Evolutionary conservation across 2,888 invertebrate species (phyloP), one percentile per base, ranked within the genome.

Genomic region (Hyposoter didymator): DNA sequence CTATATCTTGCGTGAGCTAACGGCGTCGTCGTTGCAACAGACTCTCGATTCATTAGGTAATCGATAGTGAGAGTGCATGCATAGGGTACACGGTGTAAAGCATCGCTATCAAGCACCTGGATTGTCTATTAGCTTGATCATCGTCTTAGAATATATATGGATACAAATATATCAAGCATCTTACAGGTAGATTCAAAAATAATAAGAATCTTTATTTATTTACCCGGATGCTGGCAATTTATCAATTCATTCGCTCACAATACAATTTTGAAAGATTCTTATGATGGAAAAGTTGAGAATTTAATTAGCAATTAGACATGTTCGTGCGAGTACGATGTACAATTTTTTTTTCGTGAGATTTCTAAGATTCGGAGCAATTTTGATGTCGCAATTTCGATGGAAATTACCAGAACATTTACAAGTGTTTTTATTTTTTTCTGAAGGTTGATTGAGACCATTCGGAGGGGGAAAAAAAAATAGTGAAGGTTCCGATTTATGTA

Each of bases 51-150:
- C 84, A 84, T 84, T 78, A 78, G 76, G 84, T 84, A 49, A 84
- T 73, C 84, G 84, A 78, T 84, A 67, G 81, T 74, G 81, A 78
- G 84, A 78, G 73, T 84, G 81, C 73, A 81, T 81, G 81, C 39
- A 81, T 78, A 73, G 76, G 78, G 73, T 81, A 84, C 73, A 78
- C 67, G 84, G 59, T 78, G 81, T 78, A 74, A 81, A 81, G 73
- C 81, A 72, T 81, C 72, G 76, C 78, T 62, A 81, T 84, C 84
- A 47, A 59, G 39, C 72, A 55, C 45, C 76, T 32, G 64, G 52
- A 69, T 39, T 76, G 76, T 81, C 81, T 84, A 84, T 84, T 84
- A 84, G 78, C 84, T 69, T 39, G 67, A 69, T 62, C 73, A 74
- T 47, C 45, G 49, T 47, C 62, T 17, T 64, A 19, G 49, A 64